Evolutionary conservation across 2,113 vertebrate species (phyloP), one percentile per base, ranked within the genome.

Genomic region (Saimiri boliviensis): DNA sequence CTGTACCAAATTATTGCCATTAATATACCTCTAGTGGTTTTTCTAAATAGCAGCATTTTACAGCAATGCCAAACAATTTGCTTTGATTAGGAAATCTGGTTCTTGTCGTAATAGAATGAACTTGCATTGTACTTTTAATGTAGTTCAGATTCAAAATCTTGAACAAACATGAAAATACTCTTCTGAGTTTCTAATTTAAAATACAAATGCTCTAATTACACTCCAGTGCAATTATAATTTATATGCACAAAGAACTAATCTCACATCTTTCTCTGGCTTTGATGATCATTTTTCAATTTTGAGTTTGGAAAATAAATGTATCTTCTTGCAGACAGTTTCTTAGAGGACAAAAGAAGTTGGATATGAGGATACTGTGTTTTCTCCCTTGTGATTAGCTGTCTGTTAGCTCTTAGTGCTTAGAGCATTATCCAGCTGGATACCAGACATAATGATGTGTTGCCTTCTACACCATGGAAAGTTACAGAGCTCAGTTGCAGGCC

Each of bases 61-160:
- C 52, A 91, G 89, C 96, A 93, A 96, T 96, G 98, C 92, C 89
- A 96, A 98, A 98, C 95, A 98, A 98, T 98, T 98, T 98, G 84
- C 96, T 98, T 98, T 98, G 98, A 98, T 98, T 98, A 98, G 98
- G 98, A 97, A 98, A 97, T 96, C 97, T 98, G 97, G 88, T 98
- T 99, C 88, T 97, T 98, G 96, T 98, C 98, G 21, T 98, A 98
- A 97, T 92, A 97, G 95, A 98, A 97, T 90, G 97, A 97, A 82
- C 93, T 97, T 94, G 73, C 96, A 92, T 97, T 97, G 95, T 98
- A 82, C 89, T 98, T 98, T 98, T 91, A 97, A 95, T 90, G 82
- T 96, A 95, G 81, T 97, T 97, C 90, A 95, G 56, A 47, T 94
- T 98, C 97, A 94, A 98, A 97, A 91, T 96, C 60, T 96, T 95